Evolutionary conservation across 2,113 vertebrate genomes (phyloP), one percentile per base, ranked within the genome.

Genomic region (Amphiprion percula): DNA sequence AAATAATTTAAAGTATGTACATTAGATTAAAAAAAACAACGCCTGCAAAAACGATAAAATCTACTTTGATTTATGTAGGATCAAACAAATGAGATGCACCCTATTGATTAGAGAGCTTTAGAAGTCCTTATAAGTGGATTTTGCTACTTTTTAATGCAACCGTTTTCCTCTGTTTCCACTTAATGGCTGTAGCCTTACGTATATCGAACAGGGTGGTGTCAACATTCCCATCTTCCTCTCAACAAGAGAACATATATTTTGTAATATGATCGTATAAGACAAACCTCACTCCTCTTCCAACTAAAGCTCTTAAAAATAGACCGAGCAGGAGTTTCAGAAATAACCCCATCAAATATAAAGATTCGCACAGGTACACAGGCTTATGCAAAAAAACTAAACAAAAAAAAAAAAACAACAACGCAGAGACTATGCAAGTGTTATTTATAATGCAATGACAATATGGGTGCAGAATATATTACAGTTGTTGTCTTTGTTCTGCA

Each of bases 401-500:
- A 47, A 47, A 1, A 47, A 47, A 47, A 47, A 47, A 1, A 47
- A 47, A 21, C 17, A 47, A 47, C 26, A 50, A 19, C 26, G 44
- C 24, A 60, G 41, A 41, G 49, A 49, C 7, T 37, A 37, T 69
- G 49, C 71, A 21, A 49, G 28, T n/a, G 75, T 83, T 86, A 83
- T 87, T 84, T 80, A 68, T 85, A 83, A 73, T 82, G 63, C 74
- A 79, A 72, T 54, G 77, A 82, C 71, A 85, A 83, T 83, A 74
- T 77, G 80, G 72, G 80, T 44, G 59, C 41, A 47, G 83, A 88
- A 84, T 82, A 60, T 72, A 80, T 83, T 81, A 66, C 26, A 55
- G 30, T 61, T 82, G 71, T 72, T 74, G 77, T 85, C 86, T 90
- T 88, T 87, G 81, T 88, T 88, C 75, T 83, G 68, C 71, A 79